Base-by-base conservation (phyloP, 2,797 vertebrate species). In the Ctenosaura bakeri region DNA sequence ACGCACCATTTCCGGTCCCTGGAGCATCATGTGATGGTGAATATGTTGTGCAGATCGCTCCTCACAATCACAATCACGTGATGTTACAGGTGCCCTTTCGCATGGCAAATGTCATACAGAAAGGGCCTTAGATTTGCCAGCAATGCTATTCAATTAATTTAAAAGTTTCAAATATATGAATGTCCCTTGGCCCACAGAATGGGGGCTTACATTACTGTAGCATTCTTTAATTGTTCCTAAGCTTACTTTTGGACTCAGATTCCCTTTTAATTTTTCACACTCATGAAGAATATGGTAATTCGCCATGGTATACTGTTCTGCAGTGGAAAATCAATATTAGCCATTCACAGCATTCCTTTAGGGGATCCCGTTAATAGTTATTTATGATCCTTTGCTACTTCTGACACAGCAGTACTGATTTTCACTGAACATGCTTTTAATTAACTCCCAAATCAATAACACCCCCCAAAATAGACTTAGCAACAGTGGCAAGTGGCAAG, bases 321-420 rank as follows among this genome's bases (percentile, higher is more conserved):
- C 78, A 6, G 32, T 89, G 82, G 77, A 52, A 93, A 95, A 94
- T 91, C 50, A 92, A 10, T 85, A 88, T 38, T 92, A 93, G 86
- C 81, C 79, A 89, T 56, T 86, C 32, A 64, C 79, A 76, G 85
- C 56, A 91, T 89, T 89, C 62, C 46, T 5, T 88, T 59, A 94
- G 84, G 86, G 89, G 89, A 71, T 92, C 92, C 86, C 86, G 81
- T 90, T 71, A 56, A 4, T 90, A 88, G 71, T 8, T 94, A 91
- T 92, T 95, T 94, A 92, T 92, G 50, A 92, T 93, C 92, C 9
- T 54, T 94, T 92, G 86, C 88, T 94, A 77, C 66, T 92, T 81
- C 83, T 93, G 88, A 91, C 85, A 90, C 85, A 91, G 92, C 87
- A 91, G 42, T 85, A 90, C 87, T 64, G 79, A 71, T 59, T 93